phyloP scores from a whole-genome alignment of 2,888 invertebrate genomes.

The Girardia tigrina region DNA sequence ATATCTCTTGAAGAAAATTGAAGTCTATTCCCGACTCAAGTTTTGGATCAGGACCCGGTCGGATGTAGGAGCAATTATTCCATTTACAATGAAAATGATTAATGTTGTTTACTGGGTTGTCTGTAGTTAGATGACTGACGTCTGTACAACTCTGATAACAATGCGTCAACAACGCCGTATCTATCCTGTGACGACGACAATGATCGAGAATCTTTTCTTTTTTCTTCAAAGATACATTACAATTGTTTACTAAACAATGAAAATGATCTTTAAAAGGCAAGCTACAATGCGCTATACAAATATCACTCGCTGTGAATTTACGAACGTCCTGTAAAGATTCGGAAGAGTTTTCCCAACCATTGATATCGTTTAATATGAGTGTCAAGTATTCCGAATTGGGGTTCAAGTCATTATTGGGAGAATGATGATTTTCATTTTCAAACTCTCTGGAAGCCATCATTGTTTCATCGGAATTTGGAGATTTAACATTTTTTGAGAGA shows the following conservation, averaged over 20 bases:
- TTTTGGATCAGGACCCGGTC: conserved; percentile 6
- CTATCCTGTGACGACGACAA: conserved; percentile 53
- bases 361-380: background rate
- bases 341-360: conserved; percentile 14
- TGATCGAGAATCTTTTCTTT: conserved; percentile 66
- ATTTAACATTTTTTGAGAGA: conserved; percentile 12
- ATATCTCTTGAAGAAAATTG: conserved; percentile 11
- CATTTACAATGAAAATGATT: conserved; percentile 28
- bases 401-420: background rate
- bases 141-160: conserved; percentile 33
- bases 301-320: conserved; percentile 51
- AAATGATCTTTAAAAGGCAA: conserved; percentile 67
- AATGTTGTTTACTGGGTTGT: background rate
- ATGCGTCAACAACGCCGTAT: conserved; percentile 12
- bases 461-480: conserved; percentile 9
- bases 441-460: background rate
- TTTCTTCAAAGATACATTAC: conserved; percentile 48
- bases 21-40: conserved; percentile 16
- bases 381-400: background rate
- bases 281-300: conserved; percentile 54
- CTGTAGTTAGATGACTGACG: background rate
- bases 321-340: conserved; percentile 28
- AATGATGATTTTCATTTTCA: background rate
- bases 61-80: conserved; percentile 25
- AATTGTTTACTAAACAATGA: conserved; percentile 63